Conservation (phyloP, 2,888 invertebrate genomes). For the Andrena hattorfiana region DNA sequence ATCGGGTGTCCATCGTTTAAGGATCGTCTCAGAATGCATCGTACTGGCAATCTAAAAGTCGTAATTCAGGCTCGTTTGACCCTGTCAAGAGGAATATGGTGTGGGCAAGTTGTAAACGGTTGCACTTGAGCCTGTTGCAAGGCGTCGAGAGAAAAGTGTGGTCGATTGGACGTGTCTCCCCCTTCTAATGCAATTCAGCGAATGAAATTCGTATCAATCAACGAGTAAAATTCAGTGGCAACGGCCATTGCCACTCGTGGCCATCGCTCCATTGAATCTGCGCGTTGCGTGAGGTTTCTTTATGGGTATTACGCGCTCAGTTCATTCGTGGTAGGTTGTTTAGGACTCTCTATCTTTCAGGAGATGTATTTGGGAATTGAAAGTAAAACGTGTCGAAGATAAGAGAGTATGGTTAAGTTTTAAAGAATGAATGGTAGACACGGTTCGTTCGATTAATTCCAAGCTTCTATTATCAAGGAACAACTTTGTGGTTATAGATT, state of each 20-base stretch:
- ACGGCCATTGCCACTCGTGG: background rate
- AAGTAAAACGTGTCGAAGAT: too few relatives aligned
- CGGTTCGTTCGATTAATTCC: background rate
- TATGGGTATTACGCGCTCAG: background rate
- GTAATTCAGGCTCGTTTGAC: constrained; percentile 67
- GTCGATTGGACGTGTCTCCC: constrained; percentile 27
- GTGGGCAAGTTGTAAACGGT: constrained; percentile 55
- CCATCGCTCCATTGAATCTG: background rate
- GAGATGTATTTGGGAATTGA: too few relatives aligned
- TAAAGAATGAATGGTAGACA: too few relatives aligned
- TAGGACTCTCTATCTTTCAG: too few relatives aligned
- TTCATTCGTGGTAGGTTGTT: background rate
- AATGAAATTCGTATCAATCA: constrained; percentile 58
- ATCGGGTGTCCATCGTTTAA: constrained; percentile 60
- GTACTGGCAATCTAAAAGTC: constrained; percentile 65
- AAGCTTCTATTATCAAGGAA: background rate
- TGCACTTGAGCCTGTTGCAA: constrained; percentile 45
- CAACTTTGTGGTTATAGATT: too few relatives aligned
- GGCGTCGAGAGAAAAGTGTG: constrained; percentile 32
- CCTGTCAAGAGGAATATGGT: constrained; percentile 55
- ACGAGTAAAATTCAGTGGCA: constrained; percentile 29
- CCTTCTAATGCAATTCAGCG: constrained; percentile 38
- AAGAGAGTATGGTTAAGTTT: too few relatives aligned
- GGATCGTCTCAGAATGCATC: constrained; percentile 21
- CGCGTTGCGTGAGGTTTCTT: background rate